Base-by-base conservation (phyloP, 2,888 invertebrate genomes). In the Hirudinaria manillensis region DNA sequence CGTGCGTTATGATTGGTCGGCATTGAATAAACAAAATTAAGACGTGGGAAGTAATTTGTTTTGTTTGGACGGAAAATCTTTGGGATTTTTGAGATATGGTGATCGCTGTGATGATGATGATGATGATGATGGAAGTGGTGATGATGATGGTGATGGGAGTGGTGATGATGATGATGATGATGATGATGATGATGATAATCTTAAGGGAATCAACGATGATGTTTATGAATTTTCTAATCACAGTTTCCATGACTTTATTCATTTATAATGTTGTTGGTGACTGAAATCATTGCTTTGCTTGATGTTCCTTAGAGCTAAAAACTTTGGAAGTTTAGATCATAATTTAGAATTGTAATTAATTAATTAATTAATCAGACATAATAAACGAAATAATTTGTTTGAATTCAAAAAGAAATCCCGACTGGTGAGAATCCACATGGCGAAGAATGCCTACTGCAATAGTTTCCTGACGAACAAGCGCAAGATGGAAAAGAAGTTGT, bases 381-480 rank as follows among this genome's bases (percentile, higher is more conserved):
- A 27, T 45, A 38, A 38, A 27, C 13, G n/a, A 36, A 36, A 38
- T 45, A 19, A 70, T 29, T 45, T 36, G 21, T 36, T 19, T 6
- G 10, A 45, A 45, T 45, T 3, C 3, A 45, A 90, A 67, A 90
- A 99, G 99, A 98, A 98, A 93, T 98, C 99, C 45, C 91, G 99
- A 76, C 89, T 98, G 85, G 97, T 98, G 53, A 91, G 99, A 78
- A 99, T 99, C 83, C 91, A 96, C 78, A 97, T 99, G 85, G 98
- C 98, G 75, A 99, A 99, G 86, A 98, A 97, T 75, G 98, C 98
- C 2, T 96, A 95, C 27, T 97, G 98, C 4, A 98, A 97, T 4
- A 98, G 98, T 2, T 96, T 99, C 86, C 94, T 98, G 80, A 93
- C 91, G 85, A 97, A 97, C 89, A 99, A 99, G 90, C 97, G 97